phyloP scores from a whole-genome alignment of 2,797 vertebrate species.

The Thamnophis elegans region DNA sequence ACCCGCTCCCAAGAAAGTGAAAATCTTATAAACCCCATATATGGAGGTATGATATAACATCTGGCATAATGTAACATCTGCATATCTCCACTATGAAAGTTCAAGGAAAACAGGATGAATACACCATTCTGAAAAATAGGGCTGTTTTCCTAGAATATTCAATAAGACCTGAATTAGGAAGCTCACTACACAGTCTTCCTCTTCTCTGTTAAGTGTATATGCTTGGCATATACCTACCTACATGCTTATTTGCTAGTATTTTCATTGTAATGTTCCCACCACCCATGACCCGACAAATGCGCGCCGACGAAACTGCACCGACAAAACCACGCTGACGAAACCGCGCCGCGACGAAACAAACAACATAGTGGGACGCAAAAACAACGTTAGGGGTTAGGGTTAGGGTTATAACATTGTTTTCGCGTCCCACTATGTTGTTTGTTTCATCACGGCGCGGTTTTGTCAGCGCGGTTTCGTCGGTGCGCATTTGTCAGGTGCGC shows the following conservation, averaged over 20 bases:
- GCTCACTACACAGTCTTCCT: background rate
- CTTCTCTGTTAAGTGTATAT: background rate
- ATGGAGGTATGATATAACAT: background rate
- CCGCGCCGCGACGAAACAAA: no score
- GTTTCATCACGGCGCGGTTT: no score
- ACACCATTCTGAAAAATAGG: background rate
- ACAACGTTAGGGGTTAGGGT: no score
- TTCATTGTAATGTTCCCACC: background rate
- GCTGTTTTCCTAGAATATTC: background rate
- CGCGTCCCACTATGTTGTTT: no score
- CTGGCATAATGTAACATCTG: background rate
- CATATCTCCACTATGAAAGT: background rate
- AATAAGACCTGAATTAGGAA: background rate
- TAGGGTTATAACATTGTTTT: no score
- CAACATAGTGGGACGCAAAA: no score
- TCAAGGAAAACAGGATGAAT: background rate
- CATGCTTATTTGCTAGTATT: background rate
- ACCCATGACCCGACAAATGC: no score
- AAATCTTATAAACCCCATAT: background rate
- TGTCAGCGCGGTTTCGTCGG: no score
- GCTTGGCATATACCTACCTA: background rate
- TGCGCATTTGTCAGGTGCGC: no score
- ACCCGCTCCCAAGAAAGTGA: background rate
- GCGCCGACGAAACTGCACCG: no score
- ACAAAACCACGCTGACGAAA: no score